Evolutionary conservation across 2,113 vertebrate genomes (phyloP).

Genomic region (Morone chrysops): DNA sequence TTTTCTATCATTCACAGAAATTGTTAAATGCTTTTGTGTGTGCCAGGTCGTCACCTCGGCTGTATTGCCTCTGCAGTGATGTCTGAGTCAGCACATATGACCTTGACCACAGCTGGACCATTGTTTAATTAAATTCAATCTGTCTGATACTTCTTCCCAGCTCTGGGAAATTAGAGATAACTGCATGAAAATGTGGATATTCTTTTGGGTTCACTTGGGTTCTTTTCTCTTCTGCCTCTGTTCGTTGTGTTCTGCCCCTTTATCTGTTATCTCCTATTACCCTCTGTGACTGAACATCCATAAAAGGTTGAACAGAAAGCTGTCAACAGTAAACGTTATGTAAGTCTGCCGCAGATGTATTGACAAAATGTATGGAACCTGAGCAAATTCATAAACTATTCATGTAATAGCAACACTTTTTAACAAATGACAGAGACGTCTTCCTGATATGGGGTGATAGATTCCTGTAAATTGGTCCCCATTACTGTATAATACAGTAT

Average conservation of each 20-base stretch:
- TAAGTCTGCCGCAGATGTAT: constrained; percentile 39
- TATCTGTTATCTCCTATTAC: constrained; percentile 53
- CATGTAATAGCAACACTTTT: background rate
- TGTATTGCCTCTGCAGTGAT: constrained; percentile 17
- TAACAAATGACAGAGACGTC: background rate
- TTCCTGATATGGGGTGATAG: background rate
- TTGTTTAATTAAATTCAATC: constrained; percentile 68
- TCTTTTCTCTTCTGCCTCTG: constrained; percentile 26
- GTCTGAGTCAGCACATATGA: constrained; percentile 47
- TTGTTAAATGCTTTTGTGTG: constrained; percentile 18
- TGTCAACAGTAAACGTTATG: constrained; percentile 41
- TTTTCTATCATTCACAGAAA: constrained; percentile 34
- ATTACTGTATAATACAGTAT: background rate
- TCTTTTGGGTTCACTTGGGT: background rate
- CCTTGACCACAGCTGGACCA: constrained; percentile 50
- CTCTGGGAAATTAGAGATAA: constrained; percentile 62
- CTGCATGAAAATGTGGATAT: constrained; percentile 25
- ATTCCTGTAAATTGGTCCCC: background rate
- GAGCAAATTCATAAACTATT: constrained; percentile 45
- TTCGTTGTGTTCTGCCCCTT: constrained; percentile 26
- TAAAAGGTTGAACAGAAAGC: constrained; percentile 51
- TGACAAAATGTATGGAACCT: constrained; percentile 28
- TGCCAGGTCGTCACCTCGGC: constrained; percentile 19
- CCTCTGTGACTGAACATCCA: constrained; percentile 45
- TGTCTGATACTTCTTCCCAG: constrained; percentile 40